Percentiles rank a stretch among this genome's conserved stretches.
Evolutionary conservation across 92 coral and sea anemone species (phyloP).

Genomic region (Palythoa caribaeorum): DNA sequence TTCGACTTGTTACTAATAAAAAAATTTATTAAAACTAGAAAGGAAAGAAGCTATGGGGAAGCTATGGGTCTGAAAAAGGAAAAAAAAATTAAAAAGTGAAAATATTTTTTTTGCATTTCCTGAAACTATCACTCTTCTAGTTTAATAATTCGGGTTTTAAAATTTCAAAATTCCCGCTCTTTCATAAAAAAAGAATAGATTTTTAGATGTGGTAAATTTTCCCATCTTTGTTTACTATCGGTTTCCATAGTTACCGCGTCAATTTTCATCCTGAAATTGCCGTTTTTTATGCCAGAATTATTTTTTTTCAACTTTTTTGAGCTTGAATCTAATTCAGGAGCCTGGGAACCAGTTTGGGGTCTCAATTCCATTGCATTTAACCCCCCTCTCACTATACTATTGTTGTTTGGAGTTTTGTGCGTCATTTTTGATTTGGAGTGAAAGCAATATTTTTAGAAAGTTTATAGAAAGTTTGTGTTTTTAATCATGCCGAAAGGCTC

Average conservation of each 20-base stretch:
- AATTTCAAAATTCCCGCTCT: background rate
- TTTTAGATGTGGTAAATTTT: background rate
- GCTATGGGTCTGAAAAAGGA: background rate
- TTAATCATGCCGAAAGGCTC: slow-evolving; percentile 42
- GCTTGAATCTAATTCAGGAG: background rate
- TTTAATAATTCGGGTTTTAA: background rate
- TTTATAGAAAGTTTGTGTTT: slow-evolving; percentile 24
- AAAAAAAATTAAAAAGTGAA: background rate
- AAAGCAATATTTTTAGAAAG: slow-evolving; percentile 34
- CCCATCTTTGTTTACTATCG: slow-evolving; percentile 7
- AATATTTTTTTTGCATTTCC: slow-evolving; percentile 14
- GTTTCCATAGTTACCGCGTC: slow-evolving; percentile 10
- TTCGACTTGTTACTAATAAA: too few species aligned
- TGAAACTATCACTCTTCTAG: slow-evolving; percentile 7
- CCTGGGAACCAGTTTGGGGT: slow-evolving; percentile 32
- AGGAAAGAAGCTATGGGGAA: too few species aligned
- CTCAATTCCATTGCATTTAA: slow-evolving; percentile 22
- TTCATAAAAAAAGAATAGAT: background rate
- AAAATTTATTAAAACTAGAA: too few species aligned
- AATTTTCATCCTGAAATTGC: background rate
- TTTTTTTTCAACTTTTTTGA: slow-evolving; percentile 6
- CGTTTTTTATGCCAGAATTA: background rate
- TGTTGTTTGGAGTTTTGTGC: slow-evolving; percentile 20
- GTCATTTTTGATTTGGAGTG: slow-evolving; percentile 24
- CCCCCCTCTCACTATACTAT: slow-evolving; percentile 11